Evolutionary conservation across 2,113 vertebrate species (phyloP), one percentile per base, ranked within the genome.

Genomic region (Oplegnathus fasciatus): DNA sequence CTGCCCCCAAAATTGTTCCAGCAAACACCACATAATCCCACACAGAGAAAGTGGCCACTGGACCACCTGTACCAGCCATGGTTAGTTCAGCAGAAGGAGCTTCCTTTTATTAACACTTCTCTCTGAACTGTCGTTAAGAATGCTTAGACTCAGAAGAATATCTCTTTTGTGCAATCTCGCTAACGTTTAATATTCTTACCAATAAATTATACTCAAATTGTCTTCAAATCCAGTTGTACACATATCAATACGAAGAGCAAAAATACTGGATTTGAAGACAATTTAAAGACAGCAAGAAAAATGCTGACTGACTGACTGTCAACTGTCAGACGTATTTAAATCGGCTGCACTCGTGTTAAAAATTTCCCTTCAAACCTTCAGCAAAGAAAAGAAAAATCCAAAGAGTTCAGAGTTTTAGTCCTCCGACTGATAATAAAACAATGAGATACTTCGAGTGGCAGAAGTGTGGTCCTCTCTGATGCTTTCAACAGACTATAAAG

Each of bases 21-120:
- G 76, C 92, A 54, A 96, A 96, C 65, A 96, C 96, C 11, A 96
- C 95, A 91, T 96, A 96, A 82, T 96, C 96, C 96, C 96, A 96
- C 44, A 94, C 92, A 6, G 95, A 94, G 89, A 96, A 96, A 0
- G 84, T 69, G 32, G 92, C 82, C 61, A 95, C 95, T 1, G 85
- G 84, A 14, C 96, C 95, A 48, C 95, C 94, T 34, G 83, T 80
- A 4, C 94, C 95, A 30, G 37, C 57, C 95, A 96, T 96, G 62
- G 58, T 91, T 72, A 22, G 37, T 42, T 44, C 52, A 57, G 54
- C 17, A 70, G 30, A 37, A 40, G 46, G 1, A 52, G 18, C 26
- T 60, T 84, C 54, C 37, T 65, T n/a, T n/a, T 5, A 37, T 11
- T 5, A 40, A 34, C 30, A 3, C 26, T 40, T 42, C 11, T 54